Conservation (phyloP, 2,888 invertebrate species). For the Liopterus haemorrhoidalis region DNA sequence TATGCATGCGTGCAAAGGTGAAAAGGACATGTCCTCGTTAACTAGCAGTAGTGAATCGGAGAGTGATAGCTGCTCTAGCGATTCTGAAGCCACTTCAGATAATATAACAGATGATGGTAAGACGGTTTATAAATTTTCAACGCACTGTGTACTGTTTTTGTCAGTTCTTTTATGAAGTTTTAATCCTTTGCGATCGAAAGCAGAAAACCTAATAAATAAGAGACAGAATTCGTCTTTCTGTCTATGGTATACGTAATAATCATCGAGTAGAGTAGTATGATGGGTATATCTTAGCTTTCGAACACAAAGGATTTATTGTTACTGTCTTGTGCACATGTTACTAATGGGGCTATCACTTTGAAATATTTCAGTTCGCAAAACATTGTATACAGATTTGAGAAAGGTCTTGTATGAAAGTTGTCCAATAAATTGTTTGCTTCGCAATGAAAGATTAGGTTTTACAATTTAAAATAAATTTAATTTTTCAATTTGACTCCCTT, state of each 20-base stretch:
- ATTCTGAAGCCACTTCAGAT: slow-evolving; percentile 49
- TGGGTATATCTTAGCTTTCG: not conserved
- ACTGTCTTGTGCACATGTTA: too few relatives aligned
- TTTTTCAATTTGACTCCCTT: too few relatives aligned
- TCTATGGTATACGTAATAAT: slow-evolving; percentile 11
- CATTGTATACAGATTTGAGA: too few relatives aligned
- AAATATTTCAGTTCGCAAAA: too few relatives aligned
- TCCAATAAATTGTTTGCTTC: too few relatives aligned
- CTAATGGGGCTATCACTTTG: too few relatives aligned
- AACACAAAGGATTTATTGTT: too few relatives aligned
- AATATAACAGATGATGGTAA: slow-evolving; percentile 47
- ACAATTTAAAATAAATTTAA: too few relatives aligned
- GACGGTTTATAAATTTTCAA: slow-evolving; percentile 28
- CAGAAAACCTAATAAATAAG: not conserved
- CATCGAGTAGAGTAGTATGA: not conserved
- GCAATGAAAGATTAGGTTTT: too few relatives aligned
- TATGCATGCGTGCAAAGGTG: slow-evolving; percentile 46
- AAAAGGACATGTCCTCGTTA: slow-evolving; percentile 45
- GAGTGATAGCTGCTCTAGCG: slow-evolving; percentile 47
- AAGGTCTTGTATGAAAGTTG: too few relatives aligned
- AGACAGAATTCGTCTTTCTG: not conserved
- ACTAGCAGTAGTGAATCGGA: slow-evolving; percentile 50
- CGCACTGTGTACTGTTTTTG: slow-evolving; percentile 4
- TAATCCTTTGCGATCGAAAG: not conserved
- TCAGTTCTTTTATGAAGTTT: slow-evolving; percentile 22